Conservation (phyloP, 2,113 vertebrate species). For the Henicopernis longicauda region DNA sequence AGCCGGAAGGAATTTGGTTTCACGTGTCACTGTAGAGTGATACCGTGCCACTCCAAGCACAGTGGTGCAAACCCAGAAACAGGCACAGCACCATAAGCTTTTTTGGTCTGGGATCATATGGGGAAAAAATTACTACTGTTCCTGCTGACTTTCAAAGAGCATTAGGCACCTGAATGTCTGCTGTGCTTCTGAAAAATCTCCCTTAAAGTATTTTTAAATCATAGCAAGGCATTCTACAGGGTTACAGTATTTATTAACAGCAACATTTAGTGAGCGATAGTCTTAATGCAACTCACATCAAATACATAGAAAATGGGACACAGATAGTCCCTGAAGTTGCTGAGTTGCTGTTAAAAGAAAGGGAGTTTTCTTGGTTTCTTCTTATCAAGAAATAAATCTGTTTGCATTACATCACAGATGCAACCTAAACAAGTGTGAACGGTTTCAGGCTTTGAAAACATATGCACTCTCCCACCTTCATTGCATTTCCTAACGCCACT, state of each 20-base stretch:
- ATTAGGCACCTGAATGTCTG: neutral
- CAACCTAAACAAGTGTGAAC: neutral
- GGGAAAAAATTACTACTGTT: neutral
- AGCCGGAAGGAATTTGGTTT: neutral
- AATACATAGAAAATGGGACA: neutral
- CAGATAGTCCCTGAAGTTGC: neutral
- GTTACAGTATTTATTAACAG: neutral
- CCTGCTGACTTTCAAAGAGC: neutral
- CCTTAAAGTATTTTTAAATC: neutral
- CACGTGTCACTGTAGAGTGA: fast-evolving
- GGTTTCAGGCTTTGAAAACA: neutral
- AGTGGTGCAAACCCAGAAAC: neutral
- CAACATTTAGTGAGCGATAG: neutral
- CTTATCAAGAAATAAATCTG: neutral
- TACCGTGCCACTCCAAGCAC: neutral
- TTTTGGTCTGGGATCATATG: neutral
- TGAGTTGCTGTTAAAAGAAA: neutral
- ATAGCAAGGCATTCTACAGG: neutral
- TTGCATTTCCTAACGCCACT: neutral
- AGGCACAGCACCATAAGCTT: neutral
- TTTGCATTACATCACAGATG: neutral
- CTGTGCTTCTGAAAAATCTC: neutral
- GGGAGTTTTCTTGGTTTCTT: neutral
- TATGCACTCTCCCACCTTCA: neutral
- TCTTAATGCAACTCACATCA: neutral